Evolutionary conservation across 2,888 invertebrate species (phyloP), one percentile per base, ranked within the genome.

Genomic region (Brachyopa scutellaris): DNA sequence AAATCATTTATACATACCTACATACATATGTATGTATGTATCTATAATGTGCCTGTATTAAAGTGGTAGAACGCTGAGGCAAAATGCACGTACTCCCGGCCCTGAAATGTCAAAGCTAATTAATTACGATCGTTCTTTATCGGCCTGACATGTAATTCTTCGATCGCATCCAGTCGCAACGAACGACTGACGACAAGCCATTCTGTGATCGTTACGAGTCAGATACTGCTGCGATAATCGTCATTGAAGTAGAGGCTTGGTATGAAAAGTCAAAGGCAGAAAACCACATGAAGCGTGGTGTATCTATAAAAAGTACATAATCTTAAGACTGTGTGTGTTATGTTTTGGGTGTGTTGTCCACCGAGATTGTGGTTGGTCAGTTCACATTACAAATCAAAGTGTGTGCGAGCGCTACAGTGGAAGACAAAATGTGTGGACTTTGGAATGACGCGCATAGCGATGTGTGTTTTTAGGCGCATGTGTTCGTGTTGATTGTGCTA

Each of bases 341-440:
- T 2, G 13, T 7, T 11, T 15, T 21, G 23, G 23, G 2, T 79
- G 61, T 49, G 47, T 57, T 36, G 11, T 8, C 21, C 19, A n/a
- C 11, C n/a, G 23, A 61, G n/a, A 59, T 82, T 82, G 77, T 8
- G 82, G 82, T 42, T 77, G 82, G 82, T 82, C 82, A 82, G 82
- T 77, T 59, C 9, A 21, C 13, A 49, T 21, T 31, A 21, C 17
- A 36, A 11, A 9, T 15, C 26, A 15, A 45, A 26, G 45, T 80
- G 57, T 64, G 17, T 55, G 26, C 3, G 33, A 38, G 15, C 9
- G 9, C 1, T 26, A 80, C 80, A 80, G 76, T 76, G 76, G 51
- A 9, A 1, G 17, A 64, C 80, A 76, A 64, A 64, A 59, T 21
- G 17, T 15, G 26, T 36, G 11, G 0, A 29, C n/a, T 9, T 6